These are phyloP conservation scores for Drosophila pachea DNA, from an alignment of 1,140 invertebrate genomes.

Conservation along the genomic window DNA sequence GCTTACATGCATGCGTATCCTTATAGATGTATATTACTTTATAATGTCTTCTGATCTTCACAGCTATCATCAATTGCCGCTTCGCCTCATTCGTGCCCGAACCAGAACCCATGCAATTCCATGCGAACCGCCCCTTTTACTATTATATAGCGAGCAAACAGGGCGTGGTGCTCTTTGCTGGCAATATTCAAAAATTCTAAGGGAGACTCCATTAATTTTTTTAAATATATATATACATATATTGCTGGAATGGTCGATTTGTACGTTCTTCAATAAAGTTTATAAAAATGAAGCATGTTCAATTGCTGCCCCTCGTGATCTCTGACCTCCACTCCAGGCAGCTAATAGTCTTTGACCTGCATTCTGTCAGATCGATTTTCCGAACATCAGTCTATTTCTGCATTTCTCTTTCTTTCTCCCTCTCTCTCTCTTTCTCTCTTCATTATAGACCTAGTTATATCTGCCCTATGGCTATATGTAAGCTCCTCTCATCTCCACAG, in stretches of 20 bases:
- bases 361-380: neutral
- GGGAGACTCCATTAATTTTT: neutral
- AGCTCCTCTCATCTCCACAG: neutral
- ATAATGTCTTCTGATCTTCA: constrained; percentile 1
- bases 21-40: neutral
- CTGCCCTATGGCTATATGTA: neutral
- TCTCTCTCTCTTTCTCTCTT: neutral
- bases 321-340: neutral
- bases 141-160: constrained; percentile 41
- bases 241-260: neutral
- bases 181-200: constrained; percentile 18
- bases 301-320: neutral
- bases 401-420: neutral
- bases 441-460: neutral
- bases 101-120: constrained; percentile 38
- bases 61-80: constrained; percentile 2
- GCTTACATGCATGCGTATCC: neutral
- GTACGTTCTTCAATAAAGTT: neutral
- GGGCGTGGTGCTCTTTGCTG: constrained; percentile 36
- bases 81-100: neutral
- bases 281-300: neutral
- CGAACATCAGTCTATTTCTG: neutral
- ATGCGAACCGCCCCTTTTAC: constrained; percentile 49
- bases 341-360: no score
- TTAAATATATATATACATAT: neutral